Evolutionary conservation across 2,113 vertebrate species (phyloP).

Genomic region (Tamias sibiricus): DNA sequence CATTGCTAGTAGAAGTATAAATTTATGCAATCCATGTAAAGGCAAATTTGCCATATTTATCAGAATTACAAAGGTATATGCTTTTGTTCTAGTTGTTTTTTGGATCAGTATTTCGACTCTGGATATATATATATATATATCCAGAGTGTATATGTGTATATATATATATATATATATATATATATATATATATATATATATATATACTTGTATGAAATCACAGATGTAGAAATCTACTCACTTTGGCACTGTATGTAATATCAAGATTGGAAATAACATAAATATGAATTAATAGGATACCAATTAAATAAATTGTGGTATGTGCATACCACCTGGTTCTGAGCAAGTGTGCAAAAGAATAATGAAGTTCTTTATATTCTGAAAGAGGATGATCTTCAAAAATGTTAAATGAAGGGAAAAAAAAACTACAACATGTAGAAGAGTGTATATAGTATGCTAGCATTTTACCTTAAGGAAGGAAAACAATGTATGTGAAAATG

Average conservation of each 20-base stretch:
- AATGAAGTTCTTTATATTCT: not conserved
- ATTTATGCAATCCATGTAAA: not conserved
- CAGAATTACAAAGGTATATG: not conserved
- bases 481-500: not conserved
- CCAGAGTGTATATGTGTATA: no score
- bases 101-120: not conserved
- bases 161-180: no score
- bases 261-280: not conserved
- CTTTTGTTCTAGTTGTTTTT: not conserved
- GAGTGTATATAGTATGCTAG: not conserved
- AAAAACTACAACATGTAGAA: not conserved
- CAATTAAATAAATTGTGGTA: not conserved
- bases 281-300: not conserved
- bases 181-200: no score
- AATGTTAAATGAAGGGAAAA: not conserved
- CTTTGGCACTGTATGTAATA: not conserved
- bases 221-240: not conserved
- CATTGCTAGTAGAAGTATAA: not conserved
- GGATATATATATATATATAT: not conserved
- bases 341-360: not conserved
- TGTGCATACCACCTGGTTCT: not conserved
- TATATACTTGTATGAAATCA: not conserved
- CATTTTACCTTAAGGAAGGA: not conserved
- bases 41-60: not conserved
- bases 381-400: constrained; percentile 6